Evolutionary conservation across 2,797 vertebrate genomes (phyloP), one percentile per base, ranked within the genome.

Genomic region (Amazona ochrocephala): DNA sequence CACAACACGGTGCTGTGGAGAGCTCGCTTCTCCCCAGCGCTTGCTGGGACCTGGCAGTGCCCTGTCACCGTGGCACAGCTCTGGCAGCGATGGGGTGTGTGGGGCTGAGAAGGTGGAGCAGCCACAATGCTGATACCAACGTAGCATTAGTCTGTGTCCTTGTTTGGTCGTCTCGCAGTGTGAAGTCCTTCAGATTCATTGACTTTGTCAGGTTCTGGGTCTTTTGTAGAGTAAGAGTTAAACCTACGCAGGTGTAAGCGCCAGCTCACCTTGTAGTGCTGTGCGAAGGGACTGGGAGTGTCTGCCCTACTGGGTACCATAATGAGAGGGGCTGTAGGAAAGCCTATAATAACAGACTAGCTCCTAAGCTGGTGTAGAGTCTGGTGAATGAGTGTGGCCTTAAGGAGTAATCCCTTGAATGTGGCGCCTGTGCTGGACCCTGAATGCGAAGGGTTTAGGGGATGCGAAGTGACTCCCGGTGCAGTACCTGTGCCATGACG

Each of bases 381-480:
- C 32, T 3, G 2, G 21, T 54, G 41, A 41, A 5, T 15, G 37
- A 47, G 39, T 0, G 4, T 47, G 65, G 32, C 56, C 27, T 15
- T 80, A n/a, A 6, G 15, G 27, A 58, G 48, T 13, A 39, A 17
- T 24, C 30, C 30, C 60, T 7, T n/a, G 66, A 53, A 39, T 4
- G n/a, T 39, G 34, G 64, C 42, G 37, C 24, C 61, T 14, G 0
- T 39, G 42, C 64, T 42, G 67, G 44, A 29, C 41, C 23, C 47
- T 37, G 19, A 41, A 0, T n/a, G 39, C 42, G 41, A 1, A 34
- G 9, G 1, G 11, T 9, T 48, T 23, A 26, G 27, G 47, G 58
- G 32, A 34, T 62, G 24, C 23, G 58, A 50, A 72, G 58, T 34
- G 8, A 27, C 53, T 34, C 11, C 41, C 41, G 37, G 56, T 67